Conservation (phyloP, 2,113 vertebrate species). For the Aldabrachelys gigantea region DNA sequence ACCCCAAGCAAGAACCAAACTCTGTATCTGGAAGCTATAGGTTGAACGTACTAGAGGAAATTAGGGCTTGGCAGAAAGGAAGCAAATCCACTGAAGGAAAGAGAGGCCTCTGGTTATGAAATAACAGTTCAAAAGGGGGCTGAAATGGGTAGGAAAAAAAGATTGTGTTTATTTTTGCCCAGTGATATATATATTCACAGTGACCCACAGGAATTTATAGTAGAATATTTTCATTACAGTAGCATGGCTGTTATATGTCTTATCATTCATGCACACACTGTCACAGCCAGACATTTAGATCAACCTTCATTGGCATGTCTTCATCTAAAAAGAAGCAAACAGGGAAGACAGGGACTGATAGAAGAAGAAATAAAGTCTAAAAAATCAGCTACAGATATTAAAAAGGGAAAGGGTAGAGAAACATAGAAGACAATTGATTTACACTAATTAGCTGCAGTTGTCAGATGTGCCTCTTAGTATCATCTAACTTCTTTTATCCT, state of each 20-base stretch:
- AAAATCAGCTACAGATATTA: not conserved
- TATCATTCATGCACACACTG: not conserved
- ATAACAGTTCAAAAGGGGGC: not conserved
- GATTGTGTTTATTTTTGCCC: not conserved
- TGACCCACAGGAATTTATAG: not conserved
- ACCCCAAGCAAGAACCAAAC: fast-evolving
- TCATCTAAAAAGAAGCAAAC: not conserved
- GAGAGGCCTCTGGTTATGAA: not conserved
- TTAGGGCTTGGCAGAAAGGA: not conserved
- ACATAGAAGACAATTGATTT: not conserved
- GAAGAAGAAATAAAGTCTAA: not conserved
- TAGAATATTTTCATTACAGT: fast-evolving
- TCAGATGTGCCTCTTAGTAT: fast-evolving
- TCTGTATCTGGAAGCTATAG: fast-evolving
- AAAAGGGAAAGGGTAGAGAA: not conserved
- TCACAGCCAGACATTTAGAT: not conserved
- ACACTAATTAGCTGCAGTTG: not conserved
- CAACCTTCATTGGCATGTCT: not conserved
- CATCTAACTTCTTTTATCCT: not conserved
- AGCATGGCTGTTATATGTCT: not conserved
- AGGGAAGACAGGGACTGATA: not conserved
- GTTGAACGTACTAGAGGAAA: fast-evolving
- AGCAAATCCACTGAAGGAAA: not conserved
- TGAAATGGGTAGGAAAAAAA: not conserved
- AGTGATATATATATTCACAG: not conserved